A percentile compares a stretch with the other conserved stretches of the same genome.
These are phyloP conservation scores for Eristalinus aeneus DNA, from an alignment of 2,888 invertebrate genomes.

Conservation along the genomic window DNA sequence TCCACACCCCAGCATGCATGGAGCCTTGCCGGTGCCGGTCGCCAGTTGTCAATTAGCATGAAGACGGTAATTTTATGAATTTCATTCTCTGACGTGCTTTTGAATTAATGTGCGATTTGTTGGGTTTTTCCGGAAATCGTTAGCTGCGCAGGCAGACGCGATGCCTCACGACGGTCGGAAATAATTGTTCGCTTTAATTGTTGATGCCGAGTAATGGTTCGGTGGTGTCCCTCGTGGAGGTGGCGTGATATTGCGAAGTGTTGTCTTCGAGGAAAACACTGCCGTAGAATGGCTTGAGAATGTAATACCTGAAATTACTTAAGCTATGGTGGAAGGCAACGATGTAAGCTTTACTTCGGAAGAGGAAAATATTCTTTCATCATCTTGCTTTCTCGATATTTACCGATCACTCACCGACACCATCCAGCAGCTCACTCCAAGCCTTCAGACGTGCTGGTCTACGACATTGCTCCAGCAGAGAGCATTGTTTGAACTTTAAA, in stretches of 20 bases:
- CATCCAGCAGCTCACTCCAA: no score
- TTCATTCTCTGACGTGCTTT: neutral
- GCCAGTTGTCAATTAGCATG: constrained; percentile 24
- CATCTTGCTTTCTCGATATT: no score
- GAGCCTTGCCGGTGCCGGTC: neutral
- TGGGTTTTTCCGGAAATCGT: neutral
- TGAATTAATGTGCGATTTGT: neutral
- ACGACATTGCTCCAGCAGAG: no score
- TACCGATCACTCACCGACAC: no score
- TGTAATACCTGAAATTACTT: no score
- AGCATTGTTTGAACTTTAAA: no score
- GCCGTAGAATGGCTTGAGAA: no score
- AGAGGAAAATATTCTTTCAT: no score
- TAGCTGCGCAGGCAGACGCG: neutral
- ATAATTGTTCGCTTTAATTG: neutral
- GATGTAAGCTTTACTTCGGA: no score
- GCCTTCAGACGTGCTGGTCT: no score
- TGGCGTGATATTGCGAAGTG: neutral
- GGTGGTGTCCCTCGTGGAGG: neutral
- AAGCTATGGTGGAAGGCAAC: no score
- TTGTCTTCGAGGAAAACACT: neutral
- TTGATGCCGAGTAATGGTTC: neutral
- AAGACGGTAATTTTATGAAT: constrained; percentile 28
- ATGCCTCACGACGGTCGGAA: neutral
- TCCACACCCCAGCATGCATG: neutral